Conservation (phyloP, 1,140 invertebrate genomes). For the Drosophila mauritiana region DNA sequence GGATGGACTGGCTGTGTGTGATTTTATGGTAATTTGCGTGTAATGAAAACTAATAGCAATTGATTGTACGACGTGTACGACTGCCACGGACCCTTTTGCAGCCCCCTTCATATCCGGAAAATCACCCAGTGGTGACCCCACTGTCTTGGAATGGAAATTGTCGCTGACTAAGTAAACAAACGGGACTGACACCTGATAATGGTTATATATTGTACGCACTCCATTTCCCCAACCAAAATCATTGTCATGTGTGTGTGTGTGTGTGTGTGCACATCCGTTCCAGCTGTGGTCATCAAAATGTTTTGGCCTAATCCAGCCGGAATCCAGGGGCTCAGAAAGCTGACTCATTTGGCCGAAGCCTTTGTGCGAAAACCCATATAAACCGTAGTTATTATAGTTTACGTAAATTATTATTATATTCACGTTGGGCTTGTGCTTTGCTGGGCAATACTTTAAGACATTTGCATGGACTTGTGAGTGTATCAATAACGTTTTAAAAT, state of each 20-base stretch:
- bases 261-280: conserved; percentile 1
- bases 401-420: conserved; percentile 39
- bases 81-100: conserved; percentile 50
- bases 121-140: too few species aligned
- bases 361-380: not conserved
- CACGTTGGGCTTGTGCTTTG: not conserved
- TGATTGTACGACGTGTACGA: conserved; percentile 77
- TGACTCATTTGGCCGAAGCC: conserved; percentile 20
- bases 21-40: conserved; percentile 80
- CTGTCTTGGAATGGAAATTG: conserved; percentile 53
- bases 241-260: not conserved
- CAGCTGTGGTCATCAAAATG: conserved; percentile 41
- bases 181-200: conserved; percentile 69
- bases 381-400: conserved; percentile 25
- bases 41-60: conserved; percentile 83
- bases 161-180: conserved; percentile 61
- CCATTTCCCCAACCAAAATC: conserved; percentile 2
- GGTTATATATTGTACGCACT: conserved; percentile 56
- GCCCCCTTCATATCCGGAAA: too few species aligned
- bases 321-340: conserved; percentile 12
- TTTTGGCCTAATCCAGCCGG: conserved; percentile 9
- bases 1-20: conserved; percentile 51
- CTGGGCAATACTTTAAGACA: not conserved
- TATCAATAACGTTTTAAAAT: too few species aligned
- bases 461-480: not conserved